Evolutionary conservation across 2,797 vertebrate genomes (phyloP).

Genomic region (Streptopelia turtur): DNA sequence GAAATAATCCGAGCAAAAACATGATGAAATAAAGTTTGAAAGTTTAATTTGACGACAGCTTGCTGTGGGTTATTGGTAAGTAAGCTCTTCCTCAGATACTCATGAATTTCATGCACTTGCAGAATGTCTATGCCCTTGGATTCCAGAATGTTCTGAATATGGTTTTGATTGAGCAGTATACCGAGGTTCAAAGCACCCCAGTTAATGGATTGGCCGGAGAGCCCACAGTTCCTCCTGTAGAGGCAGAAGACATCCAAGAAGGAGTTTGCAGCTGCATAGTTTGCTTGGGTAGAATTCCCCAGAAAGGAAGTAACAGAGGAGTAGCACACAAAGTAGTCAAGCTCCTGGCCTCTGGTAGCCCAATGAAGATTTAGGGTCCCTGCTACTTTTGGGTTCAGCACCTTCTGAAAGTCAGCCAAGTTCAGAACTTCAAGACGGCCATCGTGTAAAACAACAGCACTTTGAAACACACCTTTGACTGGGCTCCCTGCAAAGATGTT

Average conservation of each 20-base stretch:
- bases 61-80: constrained; percentile 83
- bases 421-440: constrained; percentile 80
- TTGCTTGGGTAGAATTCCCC: constrained; percentile 85
- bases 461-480: constrained; percentile 88
- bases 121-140: constrained; percentile 84
- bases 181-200: constrained; percentile 89
- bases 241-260: constrained; percentile 89
- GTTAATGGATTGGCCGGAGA: constrained; percentile 86
- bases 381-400: constrained; percentile 86
- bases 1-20: constrained; percentile 74
- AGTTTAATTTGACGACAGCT: constrained; percentile 82
- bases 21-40: constrained; percentile 71
- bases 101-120: constrained; percentile 76
- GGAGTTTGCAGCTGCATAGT: constrained; percentile 88
- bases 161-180: constrained; percentile 80
- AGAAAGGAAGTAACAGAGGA: constrained; percentile 87
- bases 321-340: constrained; percentile 90
- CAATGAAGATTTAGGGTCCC: constrained; percentile 86
- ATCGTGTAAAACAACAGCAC: constrained; percentile 86
- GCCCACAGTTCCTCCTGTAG: constrained; percentile 82
- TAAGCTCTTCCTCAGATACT: constrained; percentile 82
- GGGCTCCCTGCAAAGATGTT: constrained; percentile 74
- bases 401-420: constrained; percentile 82
- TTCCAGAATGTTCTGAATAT: constrained; percentile 80
- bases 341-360: constrained; percentile 77